A percentile compares a stretch with the other conserved stretches of the same genome.
Conservation (phyloP, 2,113 vertebrate species). For the Microtus richardsoni region DNA sequence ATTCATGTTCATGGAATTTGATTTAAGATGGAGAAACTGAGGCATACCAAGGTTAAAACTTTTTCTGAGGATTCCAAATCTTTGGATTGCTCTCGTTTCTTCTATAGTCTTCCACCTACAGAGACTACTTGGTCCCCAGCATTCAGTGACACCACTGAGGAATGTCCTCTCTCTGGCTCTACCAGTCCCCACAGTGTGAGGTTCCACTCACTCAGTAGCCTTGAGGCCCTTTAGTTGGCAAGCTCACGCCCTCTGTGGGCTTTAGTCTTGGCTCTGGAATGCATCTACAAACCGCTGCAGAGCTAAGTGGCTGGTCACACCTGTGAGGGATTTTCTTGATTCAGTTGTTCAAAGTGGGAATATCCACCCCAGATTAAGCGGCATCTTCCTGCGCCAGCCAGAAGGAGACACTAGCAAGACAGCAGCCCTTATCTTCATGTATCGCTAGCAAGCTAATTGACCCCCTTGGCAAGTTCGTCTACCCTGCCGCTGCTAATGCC, state of each 20-base stretch:
- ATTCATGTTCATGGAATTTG: not conserved
- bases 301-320: not conserved
- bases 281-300: not conserved
- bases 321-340: not conserved
- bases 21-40: conserved; percentile 1
- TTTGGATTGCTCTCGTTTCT: not conserved
- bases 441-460: not conserved
- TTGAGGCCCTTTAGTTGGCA: not conserved
- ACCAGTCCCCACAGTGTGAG: accelerated
- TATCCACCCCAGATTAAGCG: not conserved
- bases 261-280: not conserved
- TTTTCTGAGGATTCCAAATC: not conserved
- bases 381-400: not conserved
- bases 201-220: not conserved
- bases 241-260: not conserved
- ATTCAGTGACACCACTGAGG: not conserved
- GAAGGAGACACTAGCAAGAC: not conserved
- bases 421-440: not conserved
- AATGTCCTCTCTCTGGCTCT: accelerated
- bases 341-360: not conserved
- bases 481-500: not conserved
- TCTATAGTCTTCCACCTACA: not conserved
- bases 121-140: not conserved
- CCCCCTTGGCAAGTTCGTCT: not conserved
- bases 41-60: not conserved